Conservation (phyloP, 2,797 vertebrate genomes). For the Peromyscus attwateri region DNA sequence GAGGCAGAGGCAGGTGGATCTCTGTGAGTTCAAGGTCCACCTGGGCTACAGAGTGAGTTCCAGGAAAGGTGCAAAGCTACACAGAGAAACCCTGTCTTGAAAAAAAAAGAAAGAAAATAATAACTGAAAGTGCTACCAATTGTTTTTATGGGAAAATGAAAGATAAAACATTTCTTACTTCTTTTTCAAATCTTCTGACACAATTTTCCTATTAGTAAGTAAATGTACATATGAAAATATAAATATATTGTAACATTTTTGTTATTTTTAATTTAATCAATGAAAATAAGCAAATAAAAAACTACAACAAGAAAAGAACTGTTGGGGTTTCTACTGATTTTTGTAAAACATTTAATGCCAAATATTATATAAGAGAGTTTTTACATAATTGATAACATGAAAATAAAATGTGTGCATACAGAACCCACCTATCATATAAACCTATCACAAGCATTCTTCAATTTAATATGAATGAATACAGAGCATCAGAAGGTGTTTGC, state of each 20-base stretch:
- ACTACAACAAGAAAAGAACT: neutral
- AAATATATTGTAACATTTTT: constrained; percentile 5
- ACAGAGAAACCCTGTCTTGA: no score
- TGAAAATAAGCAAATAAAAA: constrained; percentile 48
- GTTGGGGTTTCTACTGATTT: neutral
- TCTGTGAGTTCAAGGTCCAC: no score
- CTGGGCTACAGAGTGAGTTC: no score
- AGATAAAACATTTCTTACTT: neutral
- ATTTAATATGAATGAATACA: neutral
- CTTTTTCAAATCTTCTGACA: constrained; percentile 33
- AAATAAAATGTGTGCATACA: neutral
- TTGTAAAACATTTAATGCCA: neutral
- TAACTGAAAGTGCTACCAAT: neutral
- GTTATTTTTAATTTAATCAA: constrained; percentile 18
- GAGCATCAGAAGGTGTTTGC: neutral
- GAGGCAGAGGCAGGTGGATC: no score
- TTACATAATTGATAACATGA: neutral
- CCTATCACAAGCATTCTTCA: neutral
- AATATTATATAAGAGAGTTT: neutral
- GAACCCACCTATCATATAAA: neutral
- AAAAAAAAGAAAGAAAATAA: neutral
- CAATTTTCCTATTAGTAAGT: neutral
- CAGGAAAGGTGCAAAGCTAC: no score
- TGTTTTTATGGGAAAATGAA: constrained; percentile 53
- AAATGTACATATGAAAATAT: neutral